Evolutionary conservation across 2,888 invertebrate genomes (phyloP).

Genomic region (Leucophenga montana): DNA sequence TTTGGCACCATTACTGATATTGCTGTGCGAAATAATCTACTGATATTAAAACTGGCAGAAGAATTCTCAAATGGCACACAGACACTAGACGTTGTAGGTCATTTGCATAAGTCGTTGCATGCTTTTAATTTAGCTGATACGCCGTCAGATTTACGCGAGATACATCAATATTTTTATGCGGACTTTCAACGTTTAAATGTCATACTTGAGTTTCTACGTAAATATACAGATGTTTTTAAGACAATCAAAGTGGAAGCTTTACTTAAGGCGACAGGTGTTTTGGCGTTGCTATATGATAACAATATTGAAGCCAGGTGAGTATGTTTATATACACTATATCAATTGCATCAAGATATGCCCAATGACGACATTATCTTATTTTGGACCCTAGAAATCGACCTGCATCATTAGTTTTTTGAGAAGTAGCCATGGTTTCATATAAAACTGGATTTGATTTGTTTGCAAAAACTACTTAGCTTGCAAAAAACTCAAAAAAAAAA

Average conservation of each 20-base stretch:
- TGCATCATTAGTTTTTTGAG: too few species aligned
- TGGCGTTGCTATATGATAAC: slow-evolving; percentile 57
- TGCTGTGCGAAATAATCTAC: slow-evolving; percentile 59
- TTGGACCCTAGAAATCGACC: too few species aligned
- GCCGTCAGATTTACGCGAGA: slow-evolving; percentile 53
- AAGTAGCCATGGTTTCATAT: too few species aligned
- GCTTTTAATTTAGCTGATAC: slow-evolving; percentile 50
- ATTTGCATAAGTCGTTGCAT: slow-evolving; percentile 54
- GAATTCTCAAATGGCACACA: slow-evolving; percentile 59
- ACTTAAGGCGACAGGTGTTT: slow-evolving; percentile 52
- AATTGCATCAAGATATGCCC: too few species aligned
- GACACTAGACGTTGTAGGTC: slow-evolving; percentile 57
- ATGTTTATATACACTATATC: not conserved
- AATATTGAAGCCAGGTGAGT: slow-evolving; percentile 46
- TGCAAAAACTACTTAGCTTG: too few species aligned
- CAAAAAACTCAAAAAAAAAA: too few species aligned
- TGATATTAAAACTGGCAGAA: slow-evolving; percentile 66
- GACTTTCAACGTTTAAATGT: slow-evolving; percentile 64
- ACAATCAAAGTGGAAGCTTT: slow-evolving; percentile 56
- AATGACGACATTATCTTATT: too few species aligned
- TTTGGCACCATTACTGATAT: slow-evolving; percentile 54
- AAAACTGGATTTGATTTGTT: too few species aligned
- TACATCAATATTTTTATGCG: slow-evolving; percentile 65
- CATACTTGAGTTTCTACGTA: slow-evolving; percentile 57
- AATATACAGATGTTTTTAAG: slow-evolving; percentile 48